Base-by-base conservation (phyloP, 2,113 vertebrate species). In the Anolis carolinensis region DNA sequence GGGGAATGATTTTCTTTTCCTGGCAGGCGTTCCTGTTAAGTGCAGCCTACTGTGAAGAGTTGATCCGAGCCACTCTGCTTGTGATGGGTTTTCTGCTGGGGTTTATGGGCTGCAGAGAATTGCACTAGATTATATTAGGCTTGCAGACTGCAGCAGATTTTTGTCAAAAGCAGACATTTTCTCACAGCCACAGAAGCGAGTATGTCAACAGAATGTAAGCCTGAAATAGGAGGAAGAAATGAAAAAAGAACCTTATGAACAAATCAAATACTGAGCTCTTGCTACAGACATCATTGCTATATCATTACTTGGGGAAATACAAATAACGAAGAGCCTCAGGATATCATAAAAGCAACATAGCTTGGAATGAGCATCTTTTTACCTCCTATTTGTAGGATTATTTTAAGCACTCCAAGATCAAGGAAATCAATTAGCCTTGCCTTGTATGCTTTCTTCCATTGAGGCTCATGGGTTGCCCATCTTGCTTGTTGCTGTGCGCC, bases 61-160 rank as follows among this genome's bases (percentile, higher is more conserved):
- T 67, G 0, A 2, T 0, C 1, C 0, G 0, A 78, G 75, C 65
- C 2, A 4, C n/a, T 25, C 44, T 82, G 72, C 20, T 16, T 76
- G 86, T 88, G 77, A 11, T 4, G 81, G 91, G 27, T 67, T 44
- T 86, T 70, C 83, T 92, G 84, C 71, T 86, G 75, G 34, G 77
- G 65, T 71, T 90, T 63, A 23, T 30, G 81, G 1, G 32, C 91
- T 89, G 93, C 94, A 93, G 93, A 90, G 89, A 48, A 90, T 92
- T 89, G 92, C 90, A 91, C 81, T 87, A 81, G 62, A 85, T 85
- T 70, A 25, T 67, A 71, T 36, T 87, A 85, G 86, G 81, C 91
- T 71, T 94, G 92, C 92, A 92, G 86, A 91, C 90, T 93, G 95
- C 94, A 95, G 93, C 90, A 85, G 85, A 90, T 85, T 87, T 93